phyloP scores from a whole-genome alignment of 2,797 vertebrate genomes.

The Liasis olivaceus region DNA sequence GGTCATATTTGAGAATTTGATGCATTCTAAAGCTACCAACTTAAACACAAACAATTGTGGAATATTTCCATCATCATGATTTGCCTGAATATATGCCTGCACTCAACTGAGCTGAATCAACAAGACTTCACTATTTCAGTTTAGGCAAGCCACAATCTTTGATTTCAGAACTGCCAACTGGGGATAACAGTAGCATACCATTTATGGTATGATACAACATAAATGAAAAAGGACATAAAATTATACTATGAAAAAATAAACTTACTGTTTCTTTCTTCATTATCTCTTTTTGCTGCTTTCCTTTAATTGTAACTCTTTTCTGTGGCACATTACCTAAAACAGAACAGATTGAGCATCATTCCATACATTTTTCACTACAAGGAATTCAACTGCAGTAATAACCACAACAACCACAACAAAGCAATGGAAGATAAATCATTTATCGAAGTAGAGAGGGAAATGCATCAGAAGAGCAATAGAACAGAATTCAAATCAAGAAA shows the following conservation, averaged over 20 bases:
- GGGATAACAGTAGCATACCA: background rate
- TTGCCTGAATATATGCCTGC: background rate
- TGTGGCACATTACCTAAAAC: constrained; percentile 64
- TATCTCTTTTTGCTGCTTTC: constrained; percentile 55
- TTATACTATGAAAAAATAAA: background rate
- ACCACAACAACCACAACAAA: background rate
- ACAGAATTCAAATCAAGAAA: background rate
- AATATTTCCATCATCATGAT: background rate
- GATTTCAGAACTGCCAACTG: background rate
- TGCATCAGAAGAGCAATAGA: background rate
- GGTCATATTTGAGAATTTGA: background rate
- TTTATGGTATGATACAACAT: background rate
- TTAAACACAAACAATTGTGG: background rate
- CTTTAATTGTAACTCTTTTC: constrained; percentile 53
- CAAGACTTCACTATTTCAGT: background rate
- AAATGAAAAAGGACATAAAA: no score
- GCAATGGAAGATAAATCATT: background rate
- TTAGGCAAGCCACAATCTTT: background rate
- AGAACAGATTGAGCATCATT: constrained; percentile 21
- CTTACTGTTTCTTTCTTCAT: constrained; percentile 41
- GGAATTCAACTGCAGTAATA: background rate
- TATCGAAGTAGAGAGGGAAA: background rate
- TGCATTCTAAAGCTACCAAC: background rate
- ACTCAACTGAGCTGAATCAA: background rate
- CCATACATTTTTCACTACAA: background rate